Evolutionary conservation across 2,797 vertebrate genomes (phyloP).

Genomic region (Galaxias olidus): DNA sequence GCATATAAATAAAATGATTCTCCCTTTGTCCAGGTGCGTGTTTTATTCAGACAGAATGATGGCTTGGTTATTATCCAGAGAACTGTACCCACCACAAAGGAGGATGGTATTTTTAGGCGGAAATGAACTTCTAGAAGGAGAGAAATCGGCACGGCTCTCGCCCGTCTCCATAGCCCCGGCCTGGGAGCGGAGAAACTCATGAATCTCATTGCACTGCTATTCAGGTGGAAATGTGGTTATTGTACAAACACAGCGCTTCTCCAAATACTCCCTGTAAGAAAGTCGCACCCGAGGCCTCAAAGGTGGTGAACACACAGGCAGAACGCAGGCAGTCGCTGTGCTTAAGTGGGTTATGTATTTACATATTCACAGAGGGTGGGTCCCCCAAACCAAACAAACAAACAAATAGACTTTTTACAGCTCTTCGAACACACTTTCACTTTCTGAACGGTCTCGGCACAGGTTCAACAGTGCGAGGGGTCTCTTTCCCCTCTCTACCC

Average conservation of each 20-base stretch:
- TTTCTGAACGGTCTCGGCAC: no score
- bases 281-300: no score
- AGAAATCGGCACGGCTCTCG: constrained; percentile 52
- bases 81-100: constrained; percentile 14
- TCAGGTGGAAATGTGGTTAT: constrained; percentile 61
- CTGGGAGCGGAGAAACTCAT: constrained; percentile 62
- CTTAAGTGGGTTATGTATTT: no score
- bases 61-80: no score
- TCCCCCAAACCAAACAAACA: no score
- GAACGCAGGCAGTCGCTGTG: no score
- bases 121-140: background rate
- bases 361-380: no score
- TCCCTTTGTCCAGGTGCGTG: constrained; percentile 12
- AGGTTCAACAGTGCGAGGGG: no score
- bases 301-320: no score
- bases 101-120: constrained; percentile 28
- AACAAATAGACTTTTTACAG: no score
- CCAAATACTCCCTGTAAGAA: constrained; percentile 34
- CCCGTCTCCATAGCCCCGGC: constrained; percentile 60
- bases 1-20: constrained; percentile 12
- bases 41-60: constrained; percentile 26
- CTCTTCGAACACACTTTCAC: no score
- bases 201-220: constrained; percentile 68
- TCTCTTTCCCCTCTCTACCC: no score
- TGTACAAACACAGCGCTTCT: constrained; percentile 25